These are phyloP conservation scores for Volucella inanis DNA, from an alignment of 2,888 invertebrate genomes.

Conservation along the genomic window DNA sequence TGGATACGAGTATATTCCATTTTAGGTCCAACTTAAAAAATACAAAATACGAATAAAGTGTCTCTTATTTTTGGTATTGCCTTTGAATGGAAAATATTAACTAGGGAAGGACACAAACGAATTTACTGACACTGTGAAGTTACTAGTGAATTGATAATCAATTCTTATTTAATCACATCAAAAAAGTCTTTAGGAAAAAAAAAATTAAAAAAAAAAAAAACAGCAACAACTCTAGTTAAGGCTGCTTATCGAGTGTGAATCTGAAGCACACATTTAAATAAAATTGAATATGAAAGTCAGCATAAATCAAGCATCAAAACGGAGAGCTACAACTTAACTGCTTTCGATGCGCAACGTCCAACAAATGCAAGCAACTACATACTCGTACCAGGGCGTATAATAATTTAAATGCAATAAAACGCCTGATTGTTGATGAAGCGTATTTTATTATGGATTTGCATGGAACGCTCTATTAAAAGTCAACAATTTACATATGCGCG, in stretches of 20 bases:
- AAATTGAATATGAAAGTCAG: conserved; percentile 58
- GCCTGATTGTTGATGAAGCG: conserved; percentile 50
- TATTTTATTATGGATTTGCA: conserved; percentile 61
- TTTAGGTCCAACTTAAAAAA: conserved; percentile 4
- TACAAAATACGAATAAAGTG: not conserved
- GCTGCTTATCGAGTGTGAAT: conserved; percentile 59
- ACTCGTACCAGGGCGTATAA: not conserved
- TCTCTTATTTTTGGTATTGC: conserved; percentile 34
- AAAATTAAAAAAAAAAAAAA: conserved; percentile 8
- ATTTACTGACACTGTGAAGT: not conserved
- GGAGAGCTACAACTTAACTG: not conserved
- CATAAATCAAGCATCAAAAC: conserved; percentile 4
- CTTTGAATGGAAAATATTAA: conserved; percentile 39
- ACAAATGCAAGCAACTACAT: no score
- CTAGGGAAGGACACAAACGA: conserved; percentile 1
- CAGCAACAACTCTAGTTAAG: not conserved
- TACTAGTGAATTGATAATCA: conserved; percentile 55
- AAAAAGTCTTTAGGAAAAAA: conserved; percentile 14
- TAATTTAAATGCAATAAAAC: conserved; percentile 53
- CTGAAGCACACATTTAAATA: conserved; percentile 55
- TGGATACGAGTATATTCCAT: conserved; percentile 5
- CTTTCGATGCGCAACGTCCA: no score
- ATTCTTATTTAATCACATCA: conserved; percentile 45
- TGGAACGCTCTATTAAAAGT: conserved; percentile 47
- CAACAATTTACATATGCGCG: conserved; percentile 45